Conservation (phyloP, 2,797 vertebrate genomes). For the Lacerta viridis region DNA sequence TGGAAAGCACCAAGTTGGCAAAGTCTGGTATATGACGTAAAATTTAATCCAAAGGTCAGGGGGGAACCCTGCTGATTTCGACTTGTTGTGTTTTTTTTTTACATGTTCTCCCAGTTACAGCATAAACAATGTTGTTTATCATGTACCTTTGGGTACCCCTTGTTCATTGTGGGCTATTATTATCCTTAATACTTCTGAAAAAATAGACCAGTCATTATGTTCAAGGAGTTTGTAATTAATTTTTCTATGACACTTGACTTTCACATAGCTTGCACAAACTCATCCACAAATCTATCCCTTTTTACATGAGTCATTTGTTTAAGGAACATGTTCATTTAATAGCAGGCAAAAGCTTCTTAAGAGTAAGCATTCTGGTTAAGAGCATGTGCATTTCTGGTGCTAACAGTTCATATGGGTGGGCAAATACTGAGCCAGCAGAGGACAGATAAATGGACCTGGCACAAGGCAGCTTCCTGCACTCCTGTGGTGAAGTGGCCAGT, state of each 20-base stretch:
- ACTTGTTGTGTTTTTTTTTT: not conserved
- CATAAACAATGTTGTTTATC: too few species aligned
- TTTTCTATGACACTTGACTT: not conserved
- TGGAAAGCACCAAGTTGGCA: too few species aligned
- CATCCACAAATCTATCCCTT: too few species aligned
- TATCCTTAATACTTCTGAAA: not conserved
- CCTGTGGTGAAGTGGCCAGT: not conserved
- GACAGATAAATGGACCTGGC: not conserved
- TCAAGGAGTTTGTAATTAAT: not conserved
- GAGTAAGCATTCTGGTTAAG: not conserved
- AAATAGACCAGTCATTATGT: not conserved
- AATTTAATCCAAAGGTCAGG: too few species aligned
- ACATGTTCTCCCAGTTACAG: not conserved
- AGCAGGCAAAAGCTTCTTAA: slow-evolving; percentile 1
- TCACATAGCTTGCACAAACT: too few species aligned
- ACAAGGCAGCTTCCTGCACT: not conserved
- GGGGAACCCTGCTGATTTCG: too few species aligned
- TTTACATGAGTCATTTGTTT: too few species aligned
- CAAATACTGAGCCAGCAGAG: not conserved
- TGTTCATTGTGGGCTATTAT: not conserved
- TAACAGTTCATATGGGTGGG: not conserved
- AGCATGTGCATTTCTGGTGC: not conserved
- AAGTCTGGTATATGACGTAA: too few species aligned
- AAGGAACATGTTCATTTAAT: not conserved
- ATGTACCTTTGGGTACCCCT: not conserved